A percentile compares a stretch with the other conserved stretches of the same genome.
Evolutionary conservation across 2,888 invertebrate species (phyloP).

Genomic region (Dendrolimus houi): DNA sequence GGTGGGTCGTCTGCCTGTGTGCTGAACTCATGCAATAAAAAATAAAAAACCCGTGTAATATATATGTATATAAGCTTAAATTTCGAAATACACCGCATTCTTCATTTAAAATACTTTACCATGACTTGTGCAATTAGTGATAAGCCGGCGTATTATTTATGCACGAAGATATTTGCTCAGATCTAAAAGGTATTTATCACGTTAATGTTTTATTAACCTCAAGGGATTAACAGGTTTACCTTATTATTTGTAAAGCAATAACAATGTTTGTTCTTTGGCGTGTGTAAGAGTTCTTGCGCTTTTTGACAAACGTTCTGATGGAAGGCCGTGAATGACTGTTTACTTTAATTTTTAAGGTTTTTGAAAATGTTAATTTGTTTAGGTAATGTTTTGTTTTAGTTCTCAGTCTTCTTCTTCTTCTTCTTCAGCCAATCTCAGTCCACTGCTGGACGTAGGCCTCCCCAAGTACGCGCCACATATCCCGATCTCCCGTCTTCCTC

Average conservation of each 20-base stretch:
- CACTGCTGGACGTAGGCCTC: too few species aligned
- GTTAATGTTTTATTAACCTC: conserved; percentile 69
- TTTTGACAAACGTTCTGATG: background rate
- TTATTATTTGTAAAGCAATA: conserved; percentile 60
- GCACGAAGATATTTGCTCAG: conserved; percentile 38
- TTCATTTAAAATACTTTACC: too few species aligned
- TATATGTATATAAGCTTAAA: too few species aligned
- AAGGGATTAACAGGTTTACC: conserved; percentile 62
- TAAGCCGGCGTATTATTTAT: conserved; percentile 21
- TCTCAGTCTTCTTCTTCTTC: too few species aligned
- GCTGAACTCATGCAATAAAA: too few species aligned
- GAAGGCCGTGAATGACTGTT: background rate
- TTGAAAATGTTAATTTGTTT: background rate
- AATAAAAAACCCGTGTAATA: too few species aligned
- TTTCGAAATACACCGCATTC: too few species aligned
- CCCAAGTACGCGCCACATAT: too few species aligned
- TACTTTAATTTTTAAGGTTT: background rate
- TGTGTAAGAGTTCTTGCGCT: background rate
- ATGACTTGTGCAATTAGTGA: conserved; percentile 32
- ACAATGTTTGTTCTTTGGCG: conserved; percentile 41
- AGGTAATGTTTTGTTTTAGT: too few species aligned
- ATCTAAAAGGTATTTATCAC: conserved; percentile 60
- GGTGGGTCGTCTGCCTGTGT: too few species aligned
- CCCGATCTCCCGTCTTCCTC: too few species aligned
- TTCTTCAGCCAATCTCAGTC: too few species aligned